Evolutionary conservation across 1,140 invertebrate genomes (phyloP).

Genomic region (Tetranychus cinnabarinus): DNA sequence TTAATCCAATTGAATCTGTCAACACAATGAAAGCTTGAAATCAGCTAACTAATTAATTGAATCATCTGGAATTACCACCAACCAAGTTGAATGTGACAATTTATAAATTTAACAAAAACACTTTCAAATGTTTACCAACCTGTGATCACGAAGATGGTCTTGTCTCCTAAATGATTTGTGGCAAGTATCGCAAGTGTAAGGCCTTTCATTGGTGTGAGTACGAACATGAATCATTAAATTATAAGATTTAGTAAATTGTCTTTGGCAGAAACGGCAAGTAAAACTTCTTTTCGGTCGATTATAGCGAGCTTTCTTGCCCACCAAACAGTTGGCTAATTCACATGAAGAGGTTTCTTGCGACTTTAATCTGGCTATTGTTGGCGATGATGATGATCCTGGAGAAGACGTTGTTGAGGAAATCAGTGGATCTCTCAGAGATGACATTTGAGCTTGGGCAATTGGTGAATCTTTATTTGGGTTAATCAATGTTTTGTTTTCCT

Average conservation of each 20-base stretch:
- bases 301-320: not conserved
- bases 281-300: slow-evolving; percentile 79
- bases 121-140: slow-evolving; percentile 30
- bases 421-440: too few relatives aligned
- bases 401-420: too few relatives aligned
- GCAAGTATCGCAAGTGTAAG: slow-evolving; percentile 93
- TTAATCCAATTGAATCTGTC: too few relatives aligned
- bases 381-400: too few relatives aligned
- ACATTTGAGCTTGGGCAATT: too few relatives aligned
- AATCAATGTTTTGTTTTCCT: too few relatives aligned
- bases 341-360: too few relatives aligned
- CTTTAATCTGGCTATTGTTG: too few relatives aligned
- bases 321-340: too few relatives aligned
- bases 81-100: too few relatives aligned
- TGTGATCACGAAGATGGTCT: slow-evolving; percentile 83
- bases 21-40: not conserved
- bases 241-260: slow-evolving; percentile 94
- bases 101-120: too few relatives aligned
- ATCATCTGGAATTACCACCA: not conserved
- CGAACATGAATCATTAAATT: slow-evolving; percentile 90
- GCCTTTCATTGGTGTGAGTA: slow-evolving; percentile 91
- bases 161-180: slow-evolving; percentile 93
- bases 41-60: not conserved
- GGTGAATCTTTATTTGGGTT: too few relatives aligned
- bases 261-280: slow-evolving; percentile 88